Evolutionary conservation across 2,888 invertebrate genomes (phyloP).

Genomic region (Metacarcinus magister): DNA sequence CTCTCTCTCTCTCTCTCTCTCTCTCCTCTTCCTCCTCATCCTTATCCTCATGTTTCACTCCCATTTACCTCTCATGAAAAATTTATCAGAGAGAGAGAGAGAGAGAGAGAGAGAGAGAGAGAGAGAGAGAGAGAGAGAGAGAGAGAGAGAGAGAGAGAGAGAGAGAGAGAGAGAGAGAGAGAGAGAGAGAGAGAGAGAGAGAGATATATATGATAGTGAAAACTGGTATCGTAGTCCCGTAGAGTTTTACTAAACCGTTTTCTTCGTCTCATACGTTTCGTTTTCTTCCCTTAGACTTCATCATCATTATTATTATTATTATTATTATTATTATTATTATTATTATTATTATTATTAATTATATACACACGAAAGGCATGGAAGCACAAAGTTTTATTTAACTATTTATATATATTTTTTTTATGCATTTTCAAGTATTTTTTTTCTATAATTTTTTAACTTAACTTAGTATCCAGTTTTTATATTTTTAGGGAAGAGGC

Average conservation of each 20-base stretch:
- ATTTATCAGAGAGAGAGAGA: not conserved
- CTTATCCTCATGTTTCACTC: not conserved
- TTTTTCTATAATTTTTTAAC: no score
- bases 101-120: not conserved
- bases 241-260: not conserved
- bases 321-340: not conserved
- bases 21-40: not conserved
- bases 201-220: not conserved
- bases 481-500: no score
- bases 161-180: not conserved
- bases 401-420: no score
- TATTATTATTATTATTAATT: not conserved
- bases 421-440: no score
- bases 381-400: no score
- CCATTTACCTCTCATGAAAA: not conserved
- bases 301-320: not conserved
- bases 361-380: no score
- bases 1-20: not conserved
- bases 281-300: not conserved
- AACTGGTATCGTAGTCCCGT: not conserved
- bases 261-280: not conserved
- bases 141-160: constrained; percentile 2
- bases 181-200: not conserved
- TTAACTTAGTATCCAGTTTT: no score
- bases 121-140: constrained; percentile 7